Conservation (phyloP, 35 echinoderm and acorn worm genomes). For the Apostichopus parvimensis region DNA sequence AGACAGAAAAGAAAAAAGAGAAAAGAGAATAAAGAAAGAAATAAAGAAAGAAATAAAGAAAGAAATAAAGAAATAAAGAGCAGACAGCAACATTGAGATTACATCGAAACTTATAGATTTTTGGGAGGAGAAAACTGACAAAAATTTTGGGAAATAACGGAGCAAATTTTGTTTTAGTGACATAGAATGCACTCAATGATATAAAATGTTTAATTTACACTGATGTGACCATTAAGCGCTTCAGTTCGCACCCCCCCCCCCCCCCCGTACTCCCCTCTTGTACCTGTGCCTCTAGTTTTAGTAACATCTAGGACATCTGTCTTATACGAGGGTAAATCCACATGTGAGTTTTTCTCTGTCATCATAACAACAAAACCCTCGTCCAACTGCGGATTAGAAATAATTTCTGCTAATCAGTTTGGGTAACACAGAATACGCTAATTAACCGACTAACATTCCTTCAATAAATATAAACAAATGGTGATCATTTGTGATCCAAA, state of each 20-base stretch:
- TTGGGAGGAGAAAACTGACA: neutral
- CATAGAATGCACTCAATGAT: neutral
- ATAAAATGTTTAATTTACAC: neutral
- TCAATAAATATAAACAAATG: too few species aligned
- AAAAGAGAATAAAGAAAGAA: too few species aligned
- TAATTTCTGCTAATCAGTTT: neutral
- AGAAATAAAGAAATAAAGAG: too few species aligned
- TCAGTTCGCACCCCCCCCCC: neutral
- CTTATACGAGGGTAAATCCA: too few species aligned
- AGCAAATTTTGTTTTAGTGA: neutral
- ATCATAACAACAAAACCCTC: neutral
- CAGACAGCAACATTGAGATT: neutral
- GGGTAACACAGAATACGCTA: neutral
- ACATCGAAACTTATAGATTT: neutral
- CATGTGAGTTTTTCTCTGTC: neutral
- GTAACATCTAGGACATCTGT: too few species aligned
- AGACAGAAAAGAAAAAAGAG: too few species aligned
- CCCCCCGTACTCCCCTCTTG: neutral
- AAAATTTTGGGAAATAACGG: neutral
- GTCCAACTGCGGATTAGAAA: neutral
- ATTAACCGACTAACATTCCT: too few species aligned
- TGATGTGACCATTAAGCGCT: neutral
- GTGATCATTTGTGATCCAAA: too few species aligned
- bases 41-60: too few species aligned
- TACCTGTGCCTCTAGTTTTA: neutral